Evolutionary conservation across 2,888 invertebrate genomes (phyloP).

Genomic region (Yponomeuta cagnagella): DNA sequence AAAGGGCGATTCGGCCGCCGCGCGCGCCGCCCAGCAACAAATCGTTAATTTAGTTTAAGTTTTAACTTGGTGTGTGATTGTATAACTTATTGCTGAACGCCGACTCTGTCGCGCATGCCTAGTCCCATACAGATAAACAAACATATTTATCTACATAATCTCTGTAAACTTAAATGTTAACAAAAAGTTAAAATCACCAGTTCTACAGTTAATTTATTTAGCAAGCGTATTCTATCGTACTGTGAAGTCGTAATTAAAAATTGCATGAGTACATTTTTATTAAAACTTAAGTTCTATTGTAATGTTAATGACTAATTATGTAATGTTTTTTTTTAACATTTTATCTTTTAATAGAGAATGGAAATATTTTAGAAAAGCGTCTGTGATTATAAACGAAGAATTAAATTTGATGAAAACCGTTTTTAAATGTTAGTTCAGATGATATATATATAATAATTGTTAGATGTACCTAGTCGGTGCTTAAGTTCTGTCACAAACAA

Average conservation of each 20-base stretch:
- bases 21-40: neutral
- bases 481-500: too few species aligned
- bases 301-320: neutral
- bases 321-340: conserved; percentile 13
- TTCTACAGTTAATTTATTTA: conserved; percentile 69
- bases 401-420: conserved; percentile 62
- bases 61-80: conserved; percentile 67
- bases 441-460: conserved; percentile 51
- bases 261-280: conserved; percentile 39
- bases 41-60: neutral
- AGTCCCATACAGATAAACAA: conserved; percentile 71
- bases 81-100: conserved; percentile 69
- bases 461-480: too few species aligned
- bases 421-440: conserved; percentile 56
- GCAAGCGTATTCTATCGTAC: conserved; percentile 42
- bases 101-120: conserved; percentile 64
- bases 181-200: conserved; percentile 40
- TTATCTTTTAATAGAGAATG: conserved; percentile 34
- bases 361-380: conserved; percentile 73
- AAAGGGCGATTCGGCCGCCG: conserved; percentile 1
- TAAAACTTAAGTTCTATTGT: conserved; percentile 13
- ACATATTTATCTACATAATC: conserved; percentile 66
- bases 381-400: conserved; percentile 73
- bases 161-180: conserved; percentile 53
- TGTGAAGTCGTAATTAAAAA: conserved; percentile 43